Evolutionary conservation across 1,140 invertebrate genomes (phyloP), one percentile per base, ranked within the genome.

Genomic region (Oryctes rhinoceros): DNA sequence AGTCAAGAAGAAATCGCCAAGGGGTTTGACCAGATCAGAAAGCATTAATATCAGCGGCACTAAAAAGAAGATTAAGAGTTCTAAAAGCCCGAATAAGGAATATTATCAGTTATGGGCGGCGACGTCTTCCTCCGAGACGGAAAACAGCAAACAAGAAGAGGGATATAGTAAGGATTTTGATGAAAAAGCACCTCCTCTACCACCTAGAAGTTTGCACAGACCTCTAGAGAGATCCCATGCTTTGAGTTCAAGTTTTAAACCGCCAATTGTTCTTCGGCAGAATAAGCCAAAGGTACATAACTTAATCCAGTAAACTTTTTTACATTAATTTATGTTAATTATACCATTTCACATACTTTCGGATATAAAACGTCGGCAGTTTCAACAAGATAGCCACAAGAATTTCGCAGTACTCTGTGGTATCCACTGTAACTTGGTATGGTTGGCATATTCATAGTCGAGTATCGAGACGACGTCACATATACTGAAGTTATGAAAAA

Each of bases 151-250:
- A 82, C 86, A 88, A 81, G 88, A 88, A 80, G 39, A 75, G 3
- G 86, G 87, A 10, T 81, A 78, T 76, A 81, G 77, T 67, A 81
- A 83, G 76, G 82, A 84, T 76, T 35, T 71, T 13, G 88, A 89
- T 81, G 88, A 89, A 10, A 87, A 88, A 20, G 87, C 90, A 9
- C 90, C 90, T 37, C 83, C 91, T 79, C 90, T 90, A 78, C 90
- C 90, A 35, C 79, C 85, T 11, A 85, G 87, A 80, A 82, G 87
- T n/a, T 84, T 89, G 20, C 92, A 93, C 83, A 90, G 91, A 82
- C 92, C 92, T 10, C 86, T 93, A 79, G 91, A 93, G 81, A 88
- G 92, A 84, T 91, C 89, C 79, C 91, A 92, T 82, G 92, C 91
- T 81, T 74, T 87, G 37, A 90, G 90, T 82, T 90, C 90, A 81